These are phyloP conservation scores for Eptesicus fuscus DNA, from an alignment of 2,113 vertebrate species.

Conservation along the genomic window DNA sequence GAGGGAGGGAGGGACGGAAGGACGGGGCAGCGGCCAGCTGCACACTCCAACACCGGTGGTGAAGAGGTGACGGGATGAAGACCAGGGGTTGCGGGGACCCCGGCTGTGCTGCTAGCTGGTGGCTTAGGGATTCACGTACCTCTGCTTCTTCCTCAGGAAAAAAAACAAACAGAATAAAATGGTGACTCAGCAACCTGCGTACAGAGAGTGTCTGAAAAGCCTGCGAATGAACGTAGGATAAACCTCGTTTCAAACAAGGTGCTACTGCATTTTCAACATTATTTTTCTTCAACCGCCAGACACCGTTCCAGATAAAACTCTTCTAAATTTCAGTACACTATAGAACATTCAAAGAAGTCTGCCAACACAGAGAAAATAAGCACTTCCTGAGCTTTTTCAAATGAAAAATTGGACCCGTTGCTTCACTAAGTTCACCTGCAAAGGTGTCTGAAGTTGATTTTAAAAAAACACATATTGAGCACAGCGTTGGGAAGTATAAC, in stretches of 20 bases:
- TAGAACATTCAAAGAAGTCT: background rate
- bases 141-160: background rate
- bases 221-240: background rate
- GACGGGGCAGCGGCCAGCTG: background rate
- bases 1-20: background rate
- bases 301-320: background rate
- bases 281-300: background rate
- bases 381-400: background rate
- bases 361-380: background rate
- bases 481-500: background rate
- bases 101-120: background rate
- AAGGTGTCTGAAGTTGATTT: background rate
- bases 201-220: background rate
- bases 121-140: background rate
- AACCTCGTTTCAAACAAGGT: background rate
- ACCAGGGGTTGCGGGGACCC: background rate
- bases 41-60: background rate
- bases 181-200: background rate
- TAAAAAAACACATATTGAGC: background rate
- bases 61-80: background rate
- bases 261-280: background rate
- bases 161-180: background rate
- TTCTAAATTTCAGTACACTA: background rate
- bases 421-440: conserved; percentile 21
- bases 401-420: background rate